A percentile compares a stretch with the other conserved stretches of the same genome.
phyloP scores from a whole-genome alignment of 2,113 vertebrate species.

The Pterophyllum scalare region DNA sequence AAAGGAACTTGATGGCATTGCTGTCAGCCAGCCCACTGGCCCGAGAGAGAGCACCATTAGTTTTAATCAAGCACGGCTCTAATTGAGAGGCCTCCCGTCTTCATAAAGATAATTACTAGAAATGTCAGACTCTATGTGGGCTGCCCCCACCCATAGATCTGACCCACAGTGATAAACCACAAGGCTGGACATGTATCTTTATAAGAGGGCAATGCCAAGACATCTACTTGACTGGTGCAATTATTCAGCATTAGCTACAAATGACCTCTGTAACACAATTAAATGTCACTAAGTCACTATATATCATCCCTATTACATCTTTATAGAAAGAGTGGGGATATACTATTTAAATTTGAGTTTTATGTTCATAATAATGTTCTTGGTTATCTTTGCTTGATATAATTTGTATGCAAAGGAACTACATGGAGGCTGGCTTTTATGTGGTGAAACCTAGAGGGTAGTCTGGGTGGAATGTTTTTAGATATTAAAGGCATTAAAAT shows the following conservation, averaged over 20 bases:
- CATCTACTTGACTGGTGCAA: constrained; percentile 46
- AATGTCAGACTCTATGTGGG: constrained; percentile 59
- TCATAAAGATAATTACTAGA: constrained; percentile 72
- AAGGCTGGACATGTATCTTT: constrained; percentile 64
- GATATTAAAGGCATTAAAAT: constrained; percentile 3
- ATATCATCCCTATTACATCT: constrained; percentile 40
- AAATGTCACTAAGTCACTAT: constrained; percentile 32
- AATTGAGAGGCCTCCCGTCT: constrained; percentile 70
- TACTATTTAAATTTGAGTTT: not conserved
- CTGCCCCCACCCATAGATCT: constrained; percentile 1
- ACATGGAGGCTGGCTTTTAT: constrained; percentile 33
- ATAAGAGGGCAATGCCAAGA: constrained; percentile 39
- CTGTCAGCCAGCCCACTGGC: not conserved
- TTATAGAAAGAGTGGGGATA: not conserved
- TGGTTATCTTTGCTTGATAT: not conserved
- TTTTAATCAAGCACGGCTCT: constrained; percentile 67
- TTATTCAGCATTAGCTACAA: constrained; percentile 63
- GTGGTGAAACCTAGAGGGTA: constrained; percentile 34
- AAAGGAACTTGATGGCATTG: constrained; percentile 9
- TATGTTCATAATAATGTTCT: not conserved
- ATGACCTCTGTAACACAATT: constrained; percentile 60
- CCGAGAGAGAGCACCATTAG: constrained; percentile 54
- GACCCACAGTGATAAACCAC: constrained; percentile 45
- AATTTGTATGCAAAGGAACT: constrained; percentile 32
- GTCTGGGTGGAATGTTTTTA: constrained; percentile 14